Evolutionary conservation across 2,797 vertebrate genomes (phyloP).

Genomic region (Florisuga fusca): DNA sequence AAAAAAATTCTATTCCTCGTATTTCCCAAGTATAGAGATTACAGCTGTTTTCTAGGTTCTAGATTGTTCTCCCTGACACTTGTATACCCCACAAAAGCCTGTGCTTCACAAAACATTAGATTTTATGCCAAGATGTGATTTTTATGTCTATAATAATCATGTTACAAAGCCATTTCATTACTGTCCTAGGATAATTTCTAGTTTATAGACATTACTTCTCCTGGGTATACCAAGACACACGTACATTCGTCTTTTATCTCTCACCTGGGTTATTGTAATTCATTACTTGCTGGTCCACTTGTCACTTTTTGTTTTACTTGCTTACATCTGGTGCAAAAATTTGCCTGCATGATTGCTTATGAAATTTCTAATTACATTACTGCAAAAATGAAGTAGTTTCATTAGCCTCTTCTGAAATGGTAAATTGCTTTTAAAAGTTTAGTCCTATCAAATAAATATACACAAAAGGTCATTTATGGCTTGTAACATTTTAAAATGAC

Average conservation of each 20-base stretch:
- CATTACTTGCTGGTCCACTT: slow-evolving; percentile 71
- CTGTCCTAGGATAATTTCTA: slow-evolving; percentile 55
- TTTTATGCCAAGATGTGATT: slow-evolving; percentile 52
- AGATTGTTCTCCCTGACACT: slow-evolving; percentile 40
- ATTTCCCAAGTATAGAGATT: neutral
- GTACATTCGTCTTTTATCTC: slow-evolving; percentile 57
- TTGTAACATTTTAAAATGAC: neutral
- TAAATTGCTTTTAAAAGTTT: slow-evolving; percentile 53
- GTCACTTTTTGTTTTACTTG: slow-evolving; percentile 67
- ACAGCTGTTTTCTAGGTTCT: slow-evolving; percentile 28
- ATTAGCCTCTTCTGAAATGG: slow-evolving; percentile 22
- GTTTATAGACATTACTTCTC: slow-evolving; percentile 38
- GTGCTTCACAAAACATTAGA: slow-evolving; percentile 29
- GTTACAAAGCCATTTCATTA: slow-evolving; percentile 64
- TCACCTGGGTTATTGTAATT: slow-evolving; percentile 67
- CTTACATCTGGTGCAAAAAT: slow-evolving; percentile 58
- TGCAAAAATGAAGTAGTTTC: slow-evolving; percentile 47
- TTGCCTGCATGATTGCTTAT: slow-evolving; percentile 56
- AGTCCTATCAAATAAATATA: slow-evolving; percentile 10
- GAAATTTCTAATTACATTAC: slow-evolving; percentile 67
- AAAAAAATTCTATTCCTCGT: neutral
- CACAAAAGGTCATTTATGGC: neutral
- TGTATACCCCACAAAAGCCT: neutral
- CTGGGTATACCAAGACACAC: slow-evolving; percentile 41
- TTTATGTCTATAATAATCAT: slow-evolving; percentile 63